phyloP scores from a whole-genome alignment of 2,113 vertebrate genomes.

The Hyaena hyaena region DNA sequence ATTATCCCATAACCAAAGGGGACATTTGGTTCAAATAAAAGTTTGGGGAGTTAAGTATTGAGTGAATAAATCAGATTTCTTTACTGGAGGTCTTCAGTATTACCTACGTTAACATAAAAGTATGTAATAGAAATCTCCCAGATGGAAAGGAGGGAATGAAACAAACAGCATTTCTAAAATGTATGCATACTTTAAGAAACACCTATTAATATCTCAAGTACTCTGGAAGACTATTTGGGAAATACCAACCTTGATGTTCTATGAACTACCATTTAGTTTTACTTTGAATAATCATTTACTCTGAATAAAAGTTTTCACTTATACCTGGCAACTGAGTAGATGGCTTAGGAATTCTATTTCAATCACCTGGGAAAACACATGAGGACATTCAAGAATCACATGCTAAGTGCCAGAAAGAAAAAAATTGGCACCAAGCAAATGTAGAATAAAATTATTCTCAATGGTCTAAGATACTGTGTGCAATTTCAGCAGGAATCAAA shows the following conservation, averaged over 20 bases:
- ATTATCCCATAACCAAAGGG: not conserved
- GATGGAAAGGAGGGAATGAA: not conserved
- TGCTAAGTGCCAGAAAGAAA: not conserved
- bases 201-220: not conserved
- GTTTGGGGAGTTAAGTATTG: not conserved
- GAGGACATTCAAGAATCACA: not conserved
- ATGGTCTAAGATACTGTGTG: not conserved
- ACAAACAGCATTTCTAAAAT: not conserved
- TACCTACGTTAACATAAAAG: not conserved
- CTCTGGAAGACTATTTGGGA: not conserved
- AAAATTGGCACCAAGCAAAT: not conserved
- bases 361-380: not conserved
- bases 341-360: not conserved
- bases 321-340: not conserved
- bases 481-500: slow-evolving; percentile 2
- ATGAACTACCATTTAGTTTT: not conserved
- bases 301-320: not conserved
- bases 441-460: not conserved
- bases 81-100: not conserved
- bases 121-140: not conserved
- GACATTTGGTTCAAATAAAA: not conserved
- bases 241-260: not conserved
- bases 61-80: not conserved
- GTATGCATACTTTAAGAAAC: not conserved
- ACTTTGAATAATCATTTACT: not conserved